Base-by-base conservation (phyloP, 2,797 vertebrate genomes). In the Liasis olivaceus region DNA sequence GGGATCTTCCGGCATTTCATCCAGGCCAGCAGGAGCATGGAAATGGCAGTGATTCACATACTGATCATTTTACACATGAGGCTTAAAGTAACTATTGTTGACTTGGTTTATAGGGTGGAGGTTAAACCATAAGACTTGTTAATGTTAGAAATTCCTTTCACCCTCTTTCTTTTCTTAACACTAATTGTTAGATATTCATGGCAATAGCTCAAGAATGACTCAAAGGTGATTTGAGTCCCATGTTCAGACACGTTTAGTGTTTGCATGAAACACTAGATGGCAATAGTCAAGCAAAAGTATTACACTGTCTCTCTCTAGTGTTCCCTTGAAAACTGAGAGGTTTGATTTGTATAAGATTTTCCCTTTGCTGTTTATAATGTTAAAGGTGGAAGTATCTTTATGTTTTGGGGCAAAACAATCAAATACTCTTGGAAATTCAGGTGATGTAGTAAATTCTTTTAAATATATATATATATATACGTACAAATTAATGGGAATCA, bases 251-350 rank as follows among this genome's bases (percentile, higher is more conserved):
- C 62, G 36, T 54, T 87, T 72, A 26, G 1, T 36, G 64, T 87
- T 72, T 72, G 8, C 87, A 92, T 31, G 58, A 60, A 72, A 87
- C 84, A 92, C 64, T 92, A 87, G 92, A 72, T 90, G 88, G 84
- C 88, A 90, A 77, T 90, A n/a, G 63, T 87, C 84, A 90, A 8
- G 5, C 63, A 87, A 87, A 85, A 62, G 69, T 59, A 90, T 90
- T 92, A 26, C 26, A 69, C 8, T 11, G 42, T 86, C 36, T 58
- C 20, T 86, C 36, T 58, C 20, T 17, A 59, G 11, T 7, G 42
- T 86, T 66, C 36, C 22, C 11, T 11, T 24, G 36, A 59, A 92
- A 59, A 12, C 12, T 36, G 20, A 87, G 13, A 72, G 36, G 2
- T 26, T 60, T 69, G 5, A n/a, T 47, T 31, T 89, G 12, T 59